Evolutionary conservation across 2,888 invertebrate species (phyloP).

Genomic region (Agonopterix heracliana): DNA sequence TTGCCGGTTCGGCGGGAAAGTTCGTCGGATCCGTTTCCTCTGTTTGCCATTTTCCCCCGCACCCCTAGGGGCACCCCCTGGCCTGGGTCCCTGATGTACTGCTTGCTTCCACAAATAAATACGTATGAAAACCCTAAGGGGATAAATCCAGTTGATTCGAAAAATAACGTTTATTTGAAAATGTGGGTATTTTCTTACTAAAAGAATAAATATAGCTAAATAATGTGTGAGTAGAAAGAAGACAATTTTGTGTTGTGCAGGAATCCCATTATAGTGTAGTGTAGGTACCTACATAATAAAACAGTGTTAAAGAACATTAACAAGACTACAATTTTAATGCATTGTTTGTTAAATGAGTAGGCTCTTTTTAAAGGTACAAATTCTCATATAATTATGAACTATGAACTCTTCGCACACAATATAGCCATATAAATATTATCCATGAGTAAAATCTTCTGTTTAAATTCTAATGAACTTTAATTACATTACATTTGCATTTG

Average conservation of each 20-base stretch:
- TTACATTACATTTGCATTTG: constrained; percentile 5
- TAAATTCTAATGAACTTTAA: constrained; percentile 4
- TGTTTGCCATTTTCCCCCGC: constrained; percentile 55
- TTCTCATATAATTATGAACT: constrained; percentile 4
- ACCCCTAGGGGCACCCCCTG: constrained; percentile 27
- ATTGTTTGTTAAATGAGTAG: too few relatives aligned
- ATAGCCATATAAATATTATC: constrained; percentile 11
- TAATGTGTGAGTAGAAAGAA: too few relatives aligned
- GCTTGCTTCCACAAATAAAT: constrained; percentile 56
- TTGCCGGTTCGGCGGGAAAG: constrained; percentile 59
- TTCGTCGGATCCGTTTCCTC: constrained; percentile 68
- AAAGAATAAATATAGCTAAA: constrained; percentile 1
- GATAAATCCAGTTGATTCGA: constrained; percentile 53
- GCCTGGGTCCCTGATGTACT: constrained; percentile 38
- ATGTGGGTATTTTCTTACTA: background rate
- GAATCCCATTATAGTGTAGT: too few relatives aligned
- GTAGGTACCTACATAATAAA: too few relatives aligned
- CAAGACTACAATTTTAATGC: too few relatives aligned
- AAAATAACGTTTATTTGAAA: constrained; percentile 41
- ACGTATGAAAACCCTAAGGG: constrained; percentile 43
- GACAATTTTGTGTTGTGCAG: too few relatives aligned
- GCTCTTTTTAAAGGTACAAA: background rate
- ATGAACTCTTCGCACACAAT: background rate
- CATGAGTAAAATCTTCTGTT: constrained; percentile 5
- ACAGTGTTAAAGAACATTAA: too few relatives aligned